Evolutionary conservation across 2,797 vertebrate species (phyloP).

Genomic region (Alectoris magna): DNA sequence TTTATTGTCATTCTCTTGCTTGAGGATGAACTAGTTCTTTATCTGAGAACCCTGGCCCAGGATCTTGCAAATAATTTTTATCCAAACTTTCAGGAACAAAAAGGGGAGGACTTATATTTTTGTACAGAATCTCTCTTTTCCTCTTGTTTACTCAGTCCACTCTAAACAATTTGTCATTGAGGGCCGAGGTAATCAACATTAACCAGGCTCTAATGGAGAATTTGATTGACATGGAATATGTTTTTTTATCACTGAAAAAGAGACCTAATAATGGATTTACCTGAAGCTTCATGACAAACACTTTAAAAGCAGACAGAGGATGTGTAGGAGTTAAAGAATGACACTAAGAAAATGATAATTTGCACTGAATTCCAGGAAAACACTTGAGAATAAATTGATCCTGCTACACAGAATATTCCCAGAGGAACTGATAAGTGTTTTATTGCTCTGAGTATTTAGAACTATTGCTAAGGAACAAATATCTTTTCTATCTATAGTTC

Average conservation of each 20-base stretch:
- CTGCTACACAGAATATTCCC: constrained; percentile 1
- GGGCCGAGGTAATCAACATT: background rate
- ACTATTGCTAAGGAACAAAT: background rate
- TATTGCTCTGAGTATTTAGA: constrained; percentile 26
- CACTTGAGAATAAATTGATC: constrained; percentile 37
- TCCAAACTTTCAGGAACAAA: background rate
- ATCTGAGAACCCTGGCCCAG: background rate
- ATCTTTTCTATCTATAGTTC: background rate
- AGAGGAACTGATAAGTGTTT: background rate
- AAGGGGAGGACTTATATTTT: background rate
- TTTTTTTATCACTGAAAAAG: background rate
- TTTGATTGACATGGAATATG: background rate
- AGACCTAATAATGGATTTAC: background rate
- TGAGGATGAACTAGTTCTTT: background rate
- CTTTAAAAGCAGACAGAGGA: constrained; percentile 17
- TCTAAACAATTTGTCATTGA: background rate
- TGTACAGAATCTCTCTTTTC: background rate
- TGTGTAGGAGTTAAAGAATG: background rate
- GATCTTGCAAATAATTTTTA: background rate
- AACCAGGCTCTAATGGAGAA: background rate
- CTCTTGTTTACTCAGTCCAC: background rate
- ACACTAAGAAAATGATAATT: constrained; percentile 22
- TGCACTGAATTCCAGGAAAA: constrained; percentile 19
- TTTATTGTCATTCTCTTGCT: background rate
- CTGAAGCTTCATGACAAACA: constrained; percentile 16